Evolutionary conservation across 2,888 invertebrate species (phyloP), one percentile per base, ranked within the genome.

Genomic region (Orchesellides sinensis): DNA sequence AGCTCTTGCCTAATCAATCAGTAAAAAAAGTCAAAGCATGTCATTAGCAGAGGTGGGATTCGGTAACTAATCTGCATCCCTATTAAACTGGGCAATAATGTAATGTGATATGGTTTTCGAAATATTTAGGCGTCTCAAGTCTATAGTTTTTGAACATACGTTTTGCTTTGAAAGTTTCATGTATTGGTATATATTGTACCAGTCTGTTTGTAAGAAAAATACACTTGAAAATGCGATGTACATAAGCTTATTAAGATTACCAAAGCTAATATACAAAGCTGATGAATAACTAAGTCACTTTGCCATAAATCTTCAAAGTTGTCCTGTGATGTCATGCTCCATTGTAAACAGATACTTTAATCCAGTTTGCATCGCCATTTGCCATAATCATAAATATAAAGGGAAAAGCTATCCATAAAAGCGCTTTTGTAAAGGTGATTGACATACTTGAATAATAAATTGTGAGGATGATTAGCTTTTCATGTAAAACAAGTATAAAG

Each of bases 291-390:
- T n/a, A n/a, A n/a, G n/a, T n/a, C n/a, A n/a, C n/a, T n/a, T n/a
- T n/a, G 52, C 59, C 68, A 56, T 77, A 77, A 77, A 77, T 68
- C 77, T 68, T 59, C 14, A 68, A 56, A 77, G 25, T 77, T 68
- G 68, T 77, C 49, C 59, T 59, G 66, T 35, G 68, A 59, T 68
- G 59, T 40, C 59, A 54, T 66, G 61, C 32, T 68, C 27, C 59
- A 68, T 66, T 75, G 66, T 75, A 66, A 68, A 68, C 45, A 21
- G 23, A 8, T 65, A n/a, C 12, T 40, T 59, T 49, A 68, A 68
- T 69, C 45, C 56, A 47, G 59, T 68, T 56, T 27, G 25, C 29
- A 72, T 59, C 61, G 29, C 45, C 27, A 47, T 29, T 54, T 75
- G 8, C 54, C 75, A 75, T n/a, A n/a, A 54, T 65, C 75, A 75